Conservation (phyloP, 2,113 vertebrate genomes). For the Chrysemys picta region DNA sequence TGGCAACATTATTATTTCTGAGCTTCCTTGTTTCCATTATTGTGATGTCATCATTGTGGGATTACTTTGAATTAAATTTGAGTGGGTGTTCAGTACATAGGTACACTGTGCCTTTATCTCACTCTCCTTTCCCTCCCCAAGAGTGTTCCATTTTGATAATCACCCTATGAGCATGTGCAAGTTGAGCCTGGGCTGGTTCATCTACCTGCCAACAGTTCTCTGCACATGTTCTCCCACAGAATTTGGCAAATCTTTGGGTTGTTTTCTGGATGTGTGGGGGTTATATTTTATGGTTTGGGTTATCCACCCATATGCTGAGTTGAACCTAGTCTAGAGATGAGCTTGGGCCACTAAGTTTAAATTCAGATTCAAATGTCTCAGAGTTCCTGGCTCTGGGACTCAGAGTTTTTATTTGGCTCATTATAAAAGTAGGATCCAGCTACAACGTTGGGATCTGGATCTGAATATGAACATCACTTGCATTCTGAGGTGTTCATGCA, state of each 20-base stretch:
- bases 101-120: neutral
- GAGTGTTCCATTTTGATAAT: neutral
- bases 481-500: neutral
- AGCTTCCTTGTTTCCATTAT: neutral
- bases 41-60: neutral
- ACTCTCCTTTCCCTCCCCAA: neutral
- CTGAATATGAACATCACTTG: neutral
- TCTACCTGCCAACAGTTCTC: slow-evolving; percentile 16
- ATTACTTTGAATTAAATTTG: neutral
- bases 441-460: neutral
- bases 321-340: slow-evolving; percentile 23
- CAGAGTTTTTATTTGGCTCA: neutral
- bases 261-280: slow-evolving; percentile 28
- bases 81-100: neutral
- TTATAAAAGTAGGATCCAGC: neutral
- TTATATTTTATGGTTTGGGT: slow-evolving; percentile 1
- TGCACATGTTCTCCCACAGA: neutral
- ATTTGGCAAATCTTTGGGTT: neutral
- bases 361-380: neutral
- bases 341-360: neutral
- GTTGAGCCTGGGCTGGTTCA: neutral
- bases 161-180: fast-evolving
- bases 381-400: neutral
- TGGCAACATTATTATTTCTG: neutral
- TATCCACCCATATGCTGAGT: slow-evolving; percentile 15